These are phyloP conservation scores for Drosophila birchii DNA, from an alignment of 2,888 invertebrate species.

Conservation along the genomic window DNA sequence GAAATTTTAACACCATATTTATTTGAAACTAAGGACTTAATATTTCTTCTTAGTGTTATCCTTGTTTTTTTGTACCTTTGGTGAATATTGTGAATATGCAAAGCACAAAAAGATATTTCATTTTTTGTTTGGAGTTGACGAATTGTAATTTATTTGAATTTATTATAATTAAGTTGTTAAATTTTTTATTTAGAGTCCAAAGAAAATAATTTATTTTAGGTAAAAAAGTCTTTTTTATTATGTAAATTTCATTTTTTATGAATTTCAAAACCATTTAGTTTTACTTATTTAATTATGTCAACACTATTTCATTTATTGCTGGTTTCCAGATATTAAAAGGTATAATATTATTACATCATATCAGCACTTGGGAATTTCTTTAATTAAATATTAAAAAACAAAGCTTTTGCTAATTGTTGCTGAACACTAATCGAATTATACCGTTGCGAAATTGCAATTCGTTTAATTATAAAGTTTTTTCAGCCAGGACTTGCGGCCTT, in stretches of 20 bases:
- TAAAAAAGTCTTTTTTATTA: neutral
- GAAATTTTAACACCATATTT: slow-evolving; percentile 2
- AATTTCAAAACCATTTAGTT: neutral
- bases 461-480: neutral
- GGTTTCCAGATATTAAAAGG: neutral
- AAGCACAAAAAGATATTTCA: slow-evolving; percentile 64
- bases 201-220: neutral
- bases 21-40: neutral
- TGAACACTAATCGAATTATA: neutral
- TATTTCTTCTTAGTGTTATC: neutral
- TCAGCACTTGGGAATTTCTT: neutral
- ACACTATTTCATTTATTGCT: neutral
- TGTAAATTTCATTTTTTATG: neutral
- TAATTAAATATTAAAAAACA: neutral
- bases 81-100: slow-evolving; percentile 59
- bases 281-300: neutral
- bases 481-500: slow-evolving; percentile 11
- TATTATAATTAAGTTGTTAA: neutral
- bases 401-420: too few species aligned
- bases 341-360: too few species aligned
- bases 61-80: slow-evolving; percentile 59
- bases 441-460: neutral
- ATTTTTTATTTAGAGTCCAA: neutral
- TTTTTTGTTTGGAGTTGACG: slow-evolving; percentile 31
- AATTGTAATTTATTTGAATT: neutral